These are phyloP conservation scores for Perdita meconis DNA, from an alignment of 2,888 invertebrate genomes.

Conservation along the genomic window DNA sequence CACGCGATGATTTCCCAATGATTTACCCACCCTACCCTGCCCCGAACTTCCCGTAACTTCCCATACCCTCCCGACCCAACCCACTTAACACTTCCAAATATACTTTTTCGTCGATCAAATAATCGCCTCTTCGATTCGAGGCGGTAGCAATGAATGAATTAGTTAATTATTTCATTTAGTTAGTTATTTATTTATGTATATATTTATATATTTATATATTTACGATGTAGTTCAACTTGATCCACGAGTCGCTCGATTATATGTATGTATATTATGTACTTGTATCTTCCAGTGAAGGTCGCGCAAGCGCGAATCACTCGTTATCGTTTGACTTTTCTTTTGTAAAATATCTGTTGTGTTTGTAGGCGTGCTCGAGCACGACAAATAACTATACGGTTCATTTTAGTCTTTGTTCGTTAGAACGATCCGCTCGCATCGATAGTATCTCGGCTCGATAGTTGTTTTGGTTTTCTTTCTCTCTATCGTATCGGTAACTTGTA, in stretches of 20 bases:
- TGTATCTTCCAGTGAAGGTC: conserved; percentile 18
- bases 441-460: too few species aligned
- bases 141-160: conserved; percentile 18
- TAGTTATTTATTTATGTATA: conserved; percentile 48
- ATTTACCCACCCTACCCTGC: background rate
- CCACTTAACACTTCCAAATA: conserved; percentile 1
- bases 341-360: conserved; percentile 25
- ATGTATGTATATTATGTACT: too few species aligned
- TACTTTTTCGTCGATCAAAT: conserved; percentile 20
- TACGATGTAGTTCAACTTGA: conserved; percentile 51
- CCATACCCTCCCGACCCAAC: too few species aligned
- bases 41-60: too few species aligned
- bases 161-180: conserved; percentile 18
- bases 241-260: conserved; percentile 43
- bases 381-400: conserved; percentile 28
- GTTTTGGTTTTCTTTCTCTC: background rate
- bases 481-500: background rate
- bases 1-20: conserved; percentile 45
- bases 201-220: conserved; percentile 38
- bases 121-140: conserved; percentile 7
- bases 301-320: conserved; percentile 2
- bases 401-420: conserved; percentile 18
- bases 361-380: conserved; percentile 20
- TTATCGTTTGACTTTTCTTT: conserved; percentile 1
- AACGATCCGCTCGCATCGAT: conserved; percentile 4